Evolutionary conservation across 2,888 invertebrate species (phyloP).

Genomic region (Drosophila imparisetae): DNA sequence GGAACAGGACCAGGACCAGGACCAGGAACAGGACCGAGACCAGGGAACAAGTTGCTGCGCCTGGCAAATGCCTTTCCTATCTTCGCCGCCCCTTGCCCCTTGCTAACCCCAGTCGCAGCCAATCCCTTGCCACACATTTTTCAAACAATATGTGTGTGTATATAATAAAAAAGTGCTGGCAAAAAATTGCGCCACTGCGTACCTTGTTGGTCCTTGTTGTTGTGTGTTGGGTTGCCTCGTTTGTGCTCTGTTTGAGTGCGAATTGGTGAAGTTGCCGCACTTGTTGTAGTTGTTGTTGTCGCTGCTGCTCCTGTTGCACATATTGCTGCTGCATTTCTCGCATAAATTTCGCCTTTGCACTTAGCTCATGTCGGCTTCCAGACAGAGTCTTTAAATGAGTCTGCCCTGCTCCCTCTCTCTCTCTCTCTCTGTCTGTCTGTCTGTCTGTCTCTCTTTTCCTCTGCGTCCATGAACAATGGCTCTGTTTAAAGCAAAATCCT

Average conservation of each 20-base stretch:
- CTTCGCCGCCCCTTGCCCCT: constrained; percentile 4
- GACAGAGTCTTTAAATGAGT: constrained; percentile 69
- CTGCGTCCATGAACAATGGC: constrained; percentile 55
- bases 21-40: neutral
- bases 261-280: constrained; percentile 15
- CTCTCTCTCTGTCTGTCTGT: neutral
- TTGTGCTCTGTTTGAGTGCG: constrained; percentile 23
- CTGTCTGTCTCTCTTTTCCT: neutral
- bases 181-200: constrained; percentile 13
- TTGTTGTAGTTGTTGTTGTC: constrained; percentile 23
- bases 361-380: constrained; percentile 71
- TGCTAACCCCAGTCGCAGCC: neutral
- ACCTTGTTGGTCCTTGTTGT: constrained; percentile 53
- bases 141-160: constrained; percentile 30
- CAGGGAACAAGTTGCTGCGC: constrained; percentile 15
- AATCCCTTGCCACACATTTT: constrained; percentile 36
- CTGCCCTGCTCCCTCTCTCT: constrained; percentile 27
- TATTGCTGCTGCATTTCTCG: constrained; percentile 78
- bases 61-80: constrained; percentile 53
- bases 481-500: constrained; percentile 54
- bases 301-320: constrained; percentile 57
- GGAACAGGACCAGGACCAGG: neutral
- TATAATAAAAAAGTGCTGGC: constrained; percentile 41
- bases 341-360: constrained; percentile 79
- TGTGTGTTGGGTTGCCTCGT: constrained; percentile 20